phyloP scores from a whole-genome alignment of 2,113 vertebrate species.

The Prunella himalayana region DNA sequence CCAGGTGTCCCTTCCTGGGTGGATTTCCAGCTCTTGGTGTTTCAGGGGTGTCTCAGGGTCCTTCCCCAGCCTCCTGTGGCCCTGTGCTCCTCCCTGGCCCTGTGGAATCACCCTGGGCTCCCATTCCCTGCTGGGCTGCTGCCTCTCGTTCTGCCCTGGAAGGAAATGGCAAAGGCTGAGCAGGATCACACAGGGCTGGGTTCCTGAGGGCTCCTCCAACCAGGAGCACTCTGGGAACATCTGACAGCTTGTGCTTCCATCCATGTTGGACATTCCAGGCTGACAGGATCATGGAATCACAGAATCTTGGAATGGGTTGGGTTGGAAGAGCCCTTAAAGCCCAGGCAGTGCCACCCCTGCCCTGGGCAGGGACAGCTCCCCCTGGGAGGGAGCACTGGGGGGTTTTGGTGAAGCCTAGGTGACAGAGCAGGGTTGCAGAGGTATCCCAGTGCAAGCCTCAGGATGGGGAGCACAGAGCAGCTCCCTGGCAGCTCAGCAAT shows the following conservation, averaged over 20 bases:
- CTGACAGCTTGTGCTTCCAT: not conserved
- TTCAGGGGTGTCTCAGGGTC: not conserved
- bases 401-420: not conserved
- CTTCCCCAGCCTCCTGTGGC: not conserved
- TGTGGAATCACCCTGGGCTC: not conserved
- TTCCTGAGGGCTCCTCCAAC: not conserved
- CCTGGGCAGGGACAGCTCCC: not conserved
- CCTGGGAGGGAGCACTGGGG: not conserved
- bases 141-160: rapidly evolving
- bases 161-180: not conserved
- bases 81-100: not conserved
- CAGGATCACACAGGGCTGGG: not conserved
- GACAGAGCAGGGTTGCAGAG: not conserved
- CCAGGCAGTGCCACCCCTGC: not conserved
- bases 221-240: not conserved
- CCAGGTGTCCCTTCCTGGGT: not conserved
- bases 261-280: not conserved
- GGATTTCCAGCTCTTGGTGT: not conserved
- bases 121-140: not conserved
- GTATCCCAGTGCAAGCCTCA: not conserved
- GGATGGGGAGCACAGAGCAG: not conserved
- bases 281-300: not conserved
- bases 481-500: not conserved
- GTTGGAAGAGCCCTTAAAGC: not conserved
- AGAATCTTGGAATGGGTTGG: not conserved